Evolutionary conservation across 2,113 vertebrate genomes (phyloP), one percentile per base, ranked within the genome.

Genomic region (Plecotus auritus): DNA sequence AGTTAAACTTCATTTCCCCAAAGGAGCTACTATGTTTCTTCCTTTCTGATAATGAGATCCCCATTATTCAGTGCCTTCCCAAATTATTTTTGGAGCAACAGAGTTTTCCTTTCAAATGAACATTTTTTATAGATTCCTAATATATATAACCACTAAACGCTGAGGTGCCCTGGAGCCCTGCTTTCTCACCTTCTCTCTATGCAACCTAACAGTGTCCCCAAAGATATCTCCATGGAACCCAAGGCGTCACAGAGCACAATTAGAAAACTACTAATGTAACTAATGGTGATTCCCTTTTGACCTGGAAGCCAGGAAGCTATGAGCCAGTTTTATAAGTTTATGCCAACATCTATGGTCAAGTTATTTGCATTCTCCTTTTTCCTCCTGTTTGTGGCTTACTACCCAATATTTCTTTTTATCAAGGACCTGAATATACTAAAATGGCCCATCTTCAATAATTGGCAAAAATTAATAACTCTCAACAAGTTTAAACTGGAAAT

Each of bases 41-140:
- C 70, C 66, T 61, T 59, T 90, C 54, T 82, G 67, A 67, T 95
- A 97, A 95, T 70, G 84, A 97, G 90, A 77, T 69, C 85, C 81
- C 42, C 85, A 70, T 88, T 96, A 92, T 56, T 92, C 37, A 59
- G 26, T 67, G 61, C 47, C 77, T 93, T 94, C 87, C 84, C 83
- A 74, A n/a, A 49, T 32, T 32, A 16, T 40, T 40, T 18, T 54
- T 56, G 47, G 67, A 95, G 72, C 30, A 93, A 61, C 7, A n/a
- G 47, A 84, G 69, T 82, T 49, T 93, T 88, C 26, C 35, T 94
- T 95, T 92, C 83, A 96, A 88, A 93, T 78, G 78, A 95, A 73
- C 49, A 56, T 51, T 45, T 85, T 61, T 61, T 78, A 76, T 56
- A 84, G 81, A 85, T 73, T 81, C 59, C 66, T 88, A 88, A 76